Evolutionary conservation across 2,888 invertebrate genomes (phyloP).

Genomic region (Nomada flava): DNA sequence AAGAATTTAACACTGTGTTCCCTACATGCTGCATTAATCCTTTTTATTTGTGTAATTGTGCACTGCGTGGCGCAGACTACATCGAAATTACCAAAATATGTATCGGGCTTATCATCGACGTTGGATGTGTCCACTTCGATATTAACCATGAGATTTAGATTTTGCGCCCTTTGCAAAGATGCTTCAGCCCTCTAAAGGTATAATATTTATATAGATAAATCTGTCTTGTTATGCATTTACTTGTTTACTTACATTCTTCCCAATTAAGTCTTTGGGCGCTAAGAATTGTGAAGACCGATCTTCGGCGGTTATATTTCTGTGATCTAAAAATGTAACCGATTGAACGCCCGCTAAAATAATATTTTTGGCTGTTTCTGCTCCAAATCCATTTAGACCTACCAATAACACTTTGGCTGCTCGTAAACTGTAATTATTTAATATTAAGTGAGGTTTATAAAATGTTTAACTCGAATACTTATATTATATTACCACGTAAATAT

Average conservation of each 20-base stretch:
- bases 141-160: slow-evolving; percentile 97
- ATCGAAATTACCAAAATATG: slow-evolving; percentile 91
- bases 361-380: slow-evolving; percentile 98
- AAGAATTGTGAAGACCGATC: slow-evolving; percentile 95
- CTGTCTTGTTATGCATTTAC: not conserved
- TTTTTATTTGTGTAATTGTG: slow-evolving; percentile 89
- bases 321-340: slow-evolving; percentile 93
- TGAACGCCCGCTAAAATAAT: slow-evolving; percentile 97
- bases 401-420: slow-evolving; percentile 94
- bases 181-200: slow-evolving; percentile 91
- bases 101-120: slow-evolving; percentile 88
- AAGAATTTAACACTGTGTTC: slow-evolving; percentile 92
- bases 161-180: slow-evolving; percentile 91
- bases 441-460: not conserved
- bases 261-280: slow-evolving; percentile 89
- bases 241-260: slow-evolving; percentile 89
- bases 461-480: slow-evolving; percentile 1
- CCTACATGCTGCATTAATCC: slow-evolving; percentile 91
- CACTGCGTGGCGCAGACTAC: slow-evolving; percentile 93
- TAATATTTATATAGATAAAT: slow-evolving; percentile 1
- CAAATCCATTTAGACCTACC: slow-evolving; percentile 94
- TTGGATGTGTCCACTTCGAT: slow-evolving; percentile 89
- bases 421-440: slow-evolving; percentile 85
- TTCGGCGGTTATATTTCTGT: slow-evolving; percentile 88
- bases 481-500: not conserved